phyloP scores from a whole-genome alignment of 2,888 invertebrate species.

The Nymphalis polychloros region DNA sequence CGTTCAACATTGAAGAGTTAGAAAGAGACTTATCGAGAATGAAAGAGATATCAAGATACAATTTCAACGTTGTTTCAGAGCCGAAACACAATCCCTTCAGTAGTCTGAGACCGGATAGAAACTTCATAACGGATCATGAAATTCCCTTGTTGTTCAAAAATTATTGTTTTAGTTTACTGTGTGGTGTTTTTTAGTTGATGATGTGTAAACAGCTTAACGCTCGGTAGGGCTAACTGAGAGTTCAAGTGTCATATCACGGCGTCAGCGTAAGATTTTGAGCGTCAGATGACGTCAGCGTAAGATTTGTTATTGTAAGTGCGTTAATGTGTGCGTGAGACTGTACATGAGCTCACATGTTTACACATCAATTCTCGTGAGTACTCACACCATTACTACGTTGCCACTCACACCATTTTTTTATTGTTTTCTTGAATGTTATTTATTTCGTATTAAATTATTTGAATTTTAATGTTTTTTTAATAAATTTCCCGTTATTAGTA shows the following conservation, averaged over 20 bases:
- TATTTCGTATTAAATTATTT: conserved; percentile 7
- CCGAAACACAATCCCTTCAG: conserved; percentile 84
- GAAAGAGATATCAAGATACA: conserved; percentile 69
- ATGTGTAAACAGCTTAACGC: background rate
- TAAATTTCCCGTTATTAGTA: background rate
- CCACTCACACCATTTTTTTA: background rate
- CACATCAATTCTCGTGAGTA: too few relatives aligned
- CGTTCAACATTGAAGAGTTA: conserved; percentile 85
- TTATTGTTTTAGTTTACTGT: conserved; percentile 82
- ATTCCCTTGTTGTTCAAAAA: conserved; percentile 88
- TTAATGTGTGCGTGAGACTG: too few relatives aligned
- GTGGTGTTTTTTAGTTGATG: conserved; percentile 48
- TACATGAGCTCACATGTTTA: too few relatives aligned
- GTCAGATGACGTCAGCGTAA: too few relatives aligned
- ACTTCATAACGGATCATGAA: conserved; percentile 87
- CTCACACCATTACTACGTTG: too few relatives aligned
- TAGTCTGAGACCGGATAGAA: conserved; percentile 86
- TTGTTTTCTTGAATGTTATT: background rate
- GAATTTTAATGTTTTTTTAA: background rate
- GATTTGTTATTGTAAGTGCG: too few relatives aligned
- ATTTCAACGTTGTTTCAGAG: conserved; percentile 75
- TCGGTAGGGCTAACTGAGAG: too few relatives aligned
- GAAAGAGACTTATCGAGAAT: conserved; percentile 83
- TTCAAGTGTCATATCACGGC: too few relatives aligned
- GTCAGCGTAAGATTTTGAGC: too few relatives aligned